Percentiles rank a stretch among this genome's conserved stretches.
These are phyloP conservation scores for Lydus trimaculatus DNA, from an alignment of 2,888 invertebrate species.

Conservation along the genomic window DNA sequence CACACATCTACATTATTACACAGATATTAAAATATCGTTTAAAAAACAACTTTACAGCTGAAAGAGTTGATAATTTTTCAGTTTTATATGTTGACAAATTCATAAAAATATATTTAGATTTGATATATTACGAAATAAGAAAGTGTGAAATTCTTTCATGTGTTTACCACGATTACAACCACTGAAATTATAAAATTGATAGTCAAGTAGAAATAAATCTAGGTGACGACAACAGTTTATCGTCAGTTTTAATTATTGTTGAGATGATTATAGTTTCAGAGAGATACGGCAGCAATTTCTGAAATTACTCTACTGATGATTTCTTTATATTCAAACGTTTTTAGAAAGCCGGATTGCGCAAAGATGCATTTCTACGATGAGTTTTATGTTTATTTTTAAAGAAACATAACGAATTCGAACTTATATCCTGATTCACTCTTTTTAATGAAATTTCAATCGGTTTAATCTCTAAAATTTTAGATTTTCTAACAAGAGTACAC, in stretches of 20 bases:
- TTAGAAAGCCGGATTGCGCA: background rate
- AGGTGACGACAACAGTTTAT: conserved; percentile 11
- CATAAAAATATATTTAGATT: conserved; percentile 23
- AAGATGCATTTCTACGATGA: too few species aligned
- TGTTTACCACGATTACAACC: conserved; percentile 17
- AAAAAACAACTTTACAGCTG: background rate
- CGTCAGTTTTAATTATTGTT: background rate
- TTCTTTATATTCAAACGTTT: background rate
- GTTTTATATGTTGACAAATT: conserved; percentile 19
- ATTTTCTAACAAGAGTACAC: too few species aligned
- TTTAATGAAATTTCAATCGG: background rate
- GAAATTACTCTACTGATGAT: background rate
- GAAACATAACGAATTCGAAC: background rate
- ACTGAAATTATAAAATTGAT: background rate
- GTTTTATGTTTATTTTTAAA: background rate
- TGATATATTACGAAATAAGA: conserved; percentile 21
- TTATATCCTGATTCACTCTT: background rate
- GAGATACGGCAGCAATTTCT: background rate
- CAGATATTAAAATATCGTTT: background rate
- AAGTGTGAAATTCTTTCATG: conserved; percentile 30
- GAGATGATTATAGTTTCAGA: background rate
- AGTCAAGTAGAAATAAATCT: conserved; percentile 21
- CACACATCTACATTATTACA: background rate
- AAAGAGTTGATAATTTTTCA: background rate
- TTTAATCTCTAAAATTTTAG: background rate